Evolutionary conservation across 2,113 vertebrate genomes (phyloP).

Genomic region (Hippocampus zosterae): DNA sequence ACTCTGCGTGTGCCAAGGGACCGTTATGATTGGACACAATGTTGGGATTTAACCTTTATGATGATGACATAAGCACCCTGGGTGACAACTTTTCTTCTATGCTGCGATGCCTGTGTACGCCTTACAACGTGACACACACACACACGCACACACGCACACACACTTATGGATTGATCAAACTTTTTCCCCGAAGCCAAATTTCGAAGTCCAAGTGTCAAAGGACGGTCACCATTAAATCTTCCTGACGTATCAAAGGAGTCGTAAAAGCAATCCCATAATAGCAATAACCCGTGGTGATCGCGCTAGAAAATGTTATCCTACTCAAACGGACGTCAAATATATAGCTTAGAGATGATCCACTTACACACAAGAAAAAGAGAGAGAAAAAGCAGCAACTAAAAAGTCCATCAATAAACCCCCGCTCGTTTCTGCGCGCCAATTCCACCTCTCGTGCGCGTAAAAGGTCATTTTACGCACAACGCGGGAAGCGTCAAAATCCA

Average conservation of each 20-base stretch:
- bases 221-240: not conserved
- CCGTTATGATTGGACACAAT: not conserved
- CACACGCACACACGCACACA: not conserved
- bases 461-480: not conserved
- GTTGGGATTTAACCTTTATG: not conserved
- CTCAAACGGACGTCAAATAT: not conserved
- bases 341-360: too few species aligned
- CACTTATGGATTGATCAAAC: not conserved
- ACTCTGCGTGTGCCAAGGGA: not conserved
- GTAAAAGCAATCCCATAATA: not conserved
- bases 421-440: not conserved
- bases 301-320: not conserved
- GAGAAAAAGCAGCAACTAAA: not conserved
- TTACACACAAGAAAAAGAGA: too few species aligned
- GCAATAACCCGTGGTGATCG: too few species aligned
- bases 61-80: not conserved
- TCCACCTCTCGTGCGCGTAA: not conserved
- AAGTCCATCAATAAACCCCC: not conserved
- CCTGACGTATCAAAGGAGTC: not conserved
- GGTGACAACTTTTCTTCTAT: not conserved
- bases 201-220: not conserved
- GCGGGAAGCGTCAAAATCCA: not conserved
- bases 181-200: not conserved
- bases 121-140: constrained; percentile 68
- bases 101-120: constrained; percentile 58